Evolutionary conservation across 2,797 vertebrate species (phyloP), one percentile per base, ranked within the genome.

Genomic region (Falco peregrinus): DNA sequence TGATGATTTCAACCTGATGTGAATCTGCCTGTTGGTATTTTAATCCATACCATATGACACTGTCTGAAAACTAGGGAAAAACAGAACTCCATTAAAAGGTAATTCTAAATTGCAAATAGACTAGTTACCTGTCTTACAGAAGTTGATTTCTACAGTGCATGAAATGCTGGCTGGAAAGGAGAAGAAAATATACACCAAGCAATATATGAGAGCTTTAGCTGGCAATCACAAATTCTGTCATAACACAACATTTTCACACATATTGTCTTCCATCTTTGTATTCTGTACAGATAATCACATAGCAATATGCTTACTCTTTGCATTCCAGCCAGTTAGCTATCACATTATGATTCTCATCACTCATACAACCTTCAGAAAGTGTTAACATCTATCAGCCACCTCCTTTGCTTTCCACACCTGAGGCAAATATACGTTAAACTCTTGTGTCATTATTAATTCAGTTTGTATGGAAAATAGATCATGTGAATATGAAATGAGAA

Each of bases 1-100:
- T 88, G 53, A 73, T 94, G 41, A 91, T 93, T 91, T 93, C 90
- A 95, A 84, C 59, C 70, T 96, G 63, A 95, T 81, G 61, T 54
- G 85, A 88, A 90, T 91, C 87, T 95, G 37, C 33, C 48, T 78
- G 20, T 61, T 95, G 41, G 14, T 85, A 59, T 78, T 85, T 95
- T 87, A 84, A 91, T 84, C 50, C 18, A 22, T 50, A 59, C 25
- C 85, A 81, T 85, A 68, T 50, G 76, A 87, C 33, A 45, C 16
- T 47, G 28, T 35, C 80, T 50, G 74, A 81, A 93, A 92, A 64
- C 14, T 18, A 47, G 16, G 43, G 26, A 71, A 86, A 85, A 21
- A 24, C 0, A 67, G 17, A 37, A 37, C 22, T 75, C 53, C 37
- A 54, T 60, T 86, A 47, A 86, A 94, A 84, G 1, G 5, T 68